phyloP scores from a whole-genome alignment of 2,797 vertebrate species.

The Hafferia zeledoni region DNA sequence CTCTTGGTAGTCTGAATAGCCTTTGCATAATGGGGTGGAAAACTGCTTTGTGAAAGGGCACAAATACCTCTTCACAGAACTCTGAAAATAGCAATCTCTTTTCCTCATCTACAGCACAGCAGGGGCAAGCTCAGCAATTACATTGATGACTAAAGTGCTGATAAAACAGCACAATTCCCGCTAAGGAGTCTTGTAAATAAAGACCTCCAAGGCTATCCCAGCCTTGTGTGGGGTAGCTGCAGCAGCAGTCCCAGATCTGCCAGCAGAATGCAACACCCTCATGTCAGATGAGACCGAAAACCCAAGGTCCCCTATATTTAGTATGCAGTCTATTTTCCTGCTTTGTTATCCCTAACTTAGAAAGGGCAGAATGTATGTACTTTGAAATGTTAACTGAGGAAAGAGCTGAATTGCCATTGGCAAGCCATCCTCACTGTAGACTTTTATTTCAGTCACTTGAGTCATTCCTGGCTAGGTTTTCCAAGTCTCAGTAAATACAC shows the following conservation, averaged over 20 bases:
- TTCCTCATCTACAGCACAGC: slow-evolving; percentile 12
- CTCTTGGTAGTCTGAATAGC: slow-evolving; percentile 23
- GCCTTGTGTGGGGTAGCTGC: not conserved
- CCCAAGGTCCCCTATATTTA: not conserved
- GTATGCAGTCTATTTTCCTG: not conserved
- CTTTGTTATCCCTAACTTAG: not conserved
- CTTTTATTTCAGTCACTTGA: slow-evolving; percentile 49
- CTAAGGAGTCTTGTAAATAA: slow-evolving; percentile 21
- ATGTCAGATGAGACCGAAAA: not conserved
- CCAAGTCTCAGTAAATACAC: slow-evolving; percentile 33
- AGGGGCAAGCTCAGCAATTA: slow-evolving; percentile 44
- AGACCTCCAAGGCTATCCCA: not conserved
- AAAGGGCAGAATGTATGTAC: not conserved
- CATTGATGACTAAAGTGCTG: not conserved
- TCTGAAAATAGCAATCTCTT: slow-evolving; percentile 41
- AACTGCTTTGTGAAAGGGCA: not conserved
- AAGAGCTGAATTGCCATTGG: slow-evolving; percentile 11
- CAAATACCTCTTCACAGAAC: slow-evolving; percentile 1
- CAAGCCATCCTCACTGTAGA: not conserved
- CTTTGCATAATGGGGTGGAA: slow-evolving; percentile 35
- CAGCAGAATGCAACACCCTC: not conserved
- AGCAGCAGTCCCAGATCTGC: not conserved
- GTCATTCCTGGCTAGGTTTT: slow-evolving; percentile 39
- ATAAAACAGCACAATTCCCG: not conserved
- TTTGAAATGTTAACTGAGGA: slow-evolving; percentile 5